Conservation (phyloP, 2,888 invertebrate species). For the Pocota personata region DNA sequence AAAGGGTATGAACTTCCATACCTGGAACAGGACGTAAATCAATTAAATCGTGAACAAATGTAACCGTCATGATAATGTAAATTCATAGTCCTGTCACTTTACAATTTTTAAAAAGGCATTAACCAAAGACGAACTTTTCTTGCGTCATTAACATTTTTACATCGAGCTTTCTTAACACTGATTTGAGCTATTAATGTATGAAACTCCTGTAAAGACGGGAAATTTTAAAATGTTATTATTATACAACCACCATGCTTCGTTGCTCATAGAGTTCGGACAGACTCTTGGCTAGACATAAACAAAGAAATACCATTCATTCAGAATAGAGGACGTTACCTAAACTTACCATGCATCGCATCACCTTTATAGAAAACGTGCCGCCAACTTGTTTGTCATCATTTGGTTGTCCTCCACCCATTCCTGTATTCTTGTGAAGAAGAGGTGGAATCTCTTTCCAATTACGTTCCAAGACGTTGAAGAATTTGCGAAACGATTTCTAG, state of each 20-base stretch:
- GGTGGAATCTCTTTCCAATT: constrained; percentile 61
- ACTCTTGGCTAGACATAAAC: constrained; percentile 11
- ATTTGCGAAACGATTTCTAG: constrained; percentile 60
- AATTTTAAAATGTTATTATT: background rate
- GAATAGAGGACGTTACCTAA: constrained; percentile 23
- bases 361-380: constrained; percentile 62
- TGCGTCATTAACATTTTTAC: too few species aligned
- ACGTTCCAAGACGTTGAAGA: constrained; percentile 48
- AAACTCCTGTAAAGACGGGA: background rate
- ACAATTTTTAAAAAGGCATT: too few species aligned
- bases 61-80: too few species aligned
- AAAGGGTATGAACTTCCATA: too few species aligned
- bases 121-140: too few species aligned
- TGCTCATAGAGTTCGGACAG: background rate
- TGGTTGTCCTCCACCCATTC: constrained; percentile 39
- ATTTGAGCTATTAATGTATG: background rate
- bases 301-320: constrained; percentile 31
- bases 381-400: constrained; percentile 64
- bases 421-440: constrained; percentile 1
- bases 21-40: too few species aligned
- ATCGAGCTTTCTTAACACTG: too few species aligned
- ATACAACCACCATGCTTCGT: background rate
- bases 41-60: too few species aligned
- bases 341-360: constrained; percentile 43
- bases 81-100: too few species aligned